Evolutionary conservation across 2,113 vertebrate genomes (phyloP).

Genomic region (Machaerirhynchus nigripectus): DNA sequence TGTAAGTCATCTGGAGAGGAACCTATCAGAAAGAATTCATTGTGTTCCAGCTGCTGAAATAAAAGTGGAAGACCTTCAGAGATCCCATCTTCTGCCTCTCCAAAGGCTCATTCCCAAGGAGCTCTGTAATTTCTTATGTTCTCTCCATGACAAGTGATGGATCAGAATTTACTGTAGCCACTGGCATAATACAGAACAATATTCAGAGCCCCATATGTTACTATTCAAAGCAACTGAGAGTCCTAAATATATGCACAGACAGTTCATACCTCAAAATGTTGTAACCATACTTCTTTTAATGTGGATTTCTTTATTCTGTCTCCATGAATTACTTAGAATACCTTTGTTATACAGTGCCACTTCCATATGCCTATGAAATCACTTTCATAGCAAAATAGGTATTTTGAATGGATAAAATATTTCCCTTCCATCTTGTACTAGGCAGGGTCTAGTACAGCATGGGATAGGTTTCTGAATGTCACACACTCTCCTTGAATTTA

Average conservation of each 20-base stretch:
- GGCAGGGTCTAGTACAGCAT: not conserved
- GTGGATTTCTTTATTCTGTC: not conserved
- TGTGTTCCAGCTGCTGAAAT: not conserved
- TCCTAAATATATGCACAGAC: not conserved
- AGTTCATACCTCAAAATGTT: not conserved
- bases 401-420: not conserved
- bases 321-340: not conserved
- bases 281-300: not conserved
- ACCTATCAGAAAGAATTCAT: not conserved
- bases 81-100: not conserved
- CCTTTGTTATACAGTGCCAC: not conserved
- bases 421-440: not conserved
- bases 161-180: not conserved
- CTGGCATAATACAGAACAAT: not conserved
- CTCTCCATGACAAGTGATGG: not conserved
- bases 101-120: not conserved
- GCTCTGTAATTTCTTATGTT: not conserved
- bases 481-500: conserved; percentile 44
- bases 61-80: not conserved
- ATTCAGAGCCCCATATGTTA: not conserved
- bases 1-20: not conserved
- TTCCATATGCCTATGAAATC: not conserved
- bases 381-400: not conserved
- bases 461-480: conserved; percentile 25
- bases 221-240: not conserved